phyloP scores from a whole-genome alignment of 2,888 invertebrate genomes.

The Agrotis segetum region DNA sequence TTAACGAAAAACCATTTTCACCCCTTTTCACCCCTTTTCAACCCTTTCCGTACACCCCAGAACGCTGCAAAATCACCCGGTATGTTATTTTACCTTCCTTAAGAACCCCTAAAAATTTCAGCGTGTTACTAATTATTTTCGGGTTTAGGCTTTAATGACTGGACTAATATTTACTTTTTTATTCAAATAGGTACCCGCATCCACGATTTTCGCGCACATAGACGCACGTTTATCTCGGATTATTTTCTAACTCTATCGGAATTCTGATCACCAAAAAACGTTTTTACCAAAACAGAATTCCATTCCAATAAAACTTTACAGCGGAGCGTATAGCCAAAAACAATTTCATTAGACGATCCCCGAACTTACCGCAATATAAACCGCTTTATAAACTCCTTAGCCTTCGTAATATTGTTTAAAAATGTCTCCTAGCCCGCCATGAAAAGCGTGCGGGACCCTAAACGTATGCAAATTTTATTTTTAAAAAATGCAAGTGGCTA shows the following conservation, averaged over 20 bases:
- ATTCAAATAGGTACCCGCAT: slow-evolving; percentile 44
- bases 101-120: no score
- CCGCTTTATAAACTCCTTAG: slow-evolving; percentile 70
- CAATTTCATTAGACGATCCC: slow-evolving; percentile 79
- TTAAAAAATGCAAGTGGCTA: slow-evolving; percentile 86
- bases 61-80: no score
- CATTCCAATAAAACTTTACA: slow-evolving; percentile 66
- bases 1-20: no score
- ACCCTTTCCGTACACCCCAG: no score
- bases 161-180: slow-evolving; percentile 50
- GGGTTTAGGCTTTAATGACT: no score
- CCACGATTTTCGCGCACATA: slow-evolving; percentile 34
- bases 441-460: slow-evolving; percentile 72
- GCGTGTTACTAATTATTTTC: no score
- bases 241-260: slow-evolving; percentile 51
- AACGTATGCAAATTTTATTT: slow-evolving; percentile 89
- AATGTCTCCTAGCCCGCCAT: slow-evolving; percentile 63
- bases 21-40: no score
- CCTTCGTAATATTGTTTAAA: slow-evolving; percentile 69
- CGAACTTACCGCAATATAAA: slow-evolving; percentile 66
- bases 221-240: slow-evolving; percentile 41
- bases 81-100: no score
- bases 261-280: slow-evolving; percentile 59
- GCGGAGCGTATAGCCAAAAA: slow-evolving; percentile 68
- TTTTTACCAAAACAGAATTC: slow-evolving; percentile 61